Evolutionary conservation across 2,888 invertebrate species (phyloP).

Genomic region (Heliconius ismenius): DNA sequence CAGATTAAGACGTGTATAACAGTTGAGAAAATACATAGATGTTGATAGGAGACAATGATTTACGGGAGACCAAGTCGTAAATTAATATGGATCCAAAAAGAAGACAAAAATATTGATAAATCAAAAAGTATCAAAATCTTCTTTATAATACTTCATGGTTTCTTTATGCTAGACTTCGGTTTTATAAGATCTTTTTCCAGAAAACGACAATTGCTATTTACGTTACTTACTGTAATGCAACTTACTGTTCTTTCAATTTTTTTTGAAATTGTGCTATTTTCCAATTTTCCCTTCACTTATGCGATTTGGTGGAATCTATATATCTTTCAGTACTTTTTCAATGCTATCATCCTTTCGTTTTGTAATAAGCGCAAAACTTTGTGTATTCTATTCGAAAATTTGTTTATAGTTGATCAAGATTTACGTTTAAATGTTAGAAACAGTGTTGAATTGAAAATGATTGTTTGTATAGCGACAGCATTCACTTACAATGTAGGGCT

Average conservation of each 20-base stretch:
- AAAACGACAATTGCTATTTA: constrained; percentile 4
- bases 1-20: neutral
- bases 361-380: constrained; percentile 11
- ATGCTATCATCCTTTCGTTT: constrained; percentile 2
- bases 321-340: constrained; percentile 3
- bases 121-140: constrained; percentile 21
- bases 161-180: constrained; percentile 33
- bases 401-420: constrained; percentile 15
- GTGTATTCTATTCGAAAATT: constrained; percentile 8
- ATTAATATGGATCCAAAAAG: neutral
- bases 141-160: constrained; percentile 15
- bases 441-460: constrained; percentile 10
- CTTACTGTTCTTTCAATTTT: neutral
- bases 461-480: neutral
- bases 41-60: neutral
- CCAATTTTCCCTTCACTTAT: neutral
- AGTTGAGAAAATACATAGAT: neutral
- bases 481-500: neutral
- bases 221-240: constrained; percentile 17
- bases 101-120: neutral
- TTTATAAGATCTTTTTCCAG: constrained; percentile 18
- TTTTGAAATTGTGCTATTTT: neutral
- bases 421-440: neutral
- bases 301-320: neutral
- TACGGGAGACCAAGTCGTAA: neutral